phyloP scores from a whole-genome alignment of 2,113 vertebrate species.

The Hemichromis elongatus region DNA sequence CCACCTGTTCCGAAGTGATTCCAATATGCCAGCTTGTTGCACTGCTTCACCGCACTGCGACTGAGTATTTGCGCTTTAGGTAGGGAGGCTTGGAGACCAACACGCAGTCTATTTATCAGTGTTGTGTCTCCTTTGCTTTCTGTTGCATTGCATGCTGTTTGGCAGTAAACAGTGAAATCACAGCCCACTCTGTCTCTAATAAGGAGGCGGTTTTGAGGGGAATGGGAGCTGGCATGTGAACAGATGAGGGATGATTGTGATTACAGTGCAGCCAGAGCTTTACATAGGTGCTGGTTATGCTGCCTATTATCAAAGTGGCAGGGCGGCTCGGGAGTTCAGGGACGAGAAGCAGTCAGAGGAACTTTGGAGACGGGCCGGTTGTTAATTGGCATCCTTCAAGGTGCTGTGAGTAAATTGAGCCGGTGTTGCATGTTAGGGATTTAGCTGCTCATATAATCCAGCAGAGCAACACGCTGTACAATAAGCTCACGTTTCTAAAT shows the following conservation, averaged over 20 bases:
- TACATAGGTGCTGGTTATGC: conserved; percentile 40
- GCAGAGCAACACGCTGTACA: neutral
- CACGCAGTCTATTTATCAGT: conserved; percentile 31
- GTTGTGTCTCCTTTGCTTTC: conserved; percentile 34
- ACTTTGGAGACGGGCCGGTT: neutral
- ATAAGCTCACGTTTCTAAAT: conserved; percentile 2
- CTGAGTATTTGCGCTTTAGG: neutral
- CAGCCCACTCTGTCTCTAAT: conserved; percentile 43
- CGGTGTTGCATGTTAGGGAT: neutral
- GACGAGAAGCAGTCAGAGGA: neutral
- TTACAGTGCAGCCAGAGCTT: conserved; percentile 35
- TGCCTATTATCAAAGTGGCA: neutral
- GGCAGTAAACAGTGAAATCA: conserved; percentile 51
- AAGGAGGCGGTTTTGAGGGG: conserved; percentile 42
- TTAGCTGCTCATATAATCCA: conserved; percentile 10
- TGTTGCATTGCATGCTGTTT: conserved; percentile 28
- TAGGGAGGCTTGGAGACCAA: neutral
- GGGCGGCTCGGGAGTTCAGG: neutral
- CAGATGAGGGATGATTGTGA: conserved; percentile 53
- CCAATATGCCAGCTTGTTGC: neutral
- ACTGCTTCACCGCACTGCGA: neutral
- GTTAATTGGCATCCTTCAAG: conserved; percentile 7
- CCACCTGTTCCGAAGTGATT: neutral
- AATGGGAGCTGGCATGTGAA: conserved; percentile 51
- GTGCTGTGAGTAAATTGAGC: neutral